phyloP scores from a whole-genome alignment of 2,113 vertebrate species.

The Phocoena phocoena region DNA sequence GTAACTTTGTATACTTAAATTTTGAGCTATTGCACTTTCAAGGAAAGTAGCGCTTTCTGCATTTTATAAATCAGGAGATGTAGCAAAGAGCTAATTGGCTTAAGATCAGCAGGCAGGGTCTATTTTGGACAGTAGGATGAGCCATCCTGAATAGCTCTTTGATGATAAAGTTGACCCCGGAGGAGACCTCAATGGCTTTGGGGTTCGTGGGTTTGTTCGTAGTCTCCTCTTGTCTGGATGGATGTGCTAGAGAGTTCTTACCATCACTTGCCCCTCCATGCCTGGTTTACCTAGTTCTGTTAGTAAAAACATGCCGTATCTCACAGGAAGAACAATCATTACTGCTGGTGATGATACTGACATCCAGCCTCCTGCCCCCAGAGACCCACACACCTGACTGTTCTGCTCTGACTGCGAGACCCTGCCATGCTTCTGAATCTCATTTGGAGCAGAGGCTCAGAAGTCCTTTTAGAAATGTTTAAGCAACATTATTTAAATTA shows the following conservation, averaged over 20 bases:
- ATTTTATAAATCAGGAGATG: neutral
- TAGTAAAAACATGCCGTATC: fast-evolving
- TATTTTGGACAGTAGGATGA: neutral
- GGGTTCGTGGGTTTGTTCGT: fast-evolving
- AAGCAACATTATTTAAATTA: constrained; percentile 56
- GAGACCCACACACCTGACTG: fast-evolving
- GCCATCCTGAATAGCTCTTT: neutral
- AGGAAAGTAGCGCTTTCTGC: neutral
- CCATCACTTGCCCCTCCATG: fast-evolving
- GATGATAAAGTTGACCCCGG: neutral
- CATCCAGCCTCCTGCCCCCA: fast-evolving
- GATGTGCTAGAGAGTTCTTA: fast-evolving
- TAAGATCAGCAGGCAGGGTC: neutral
- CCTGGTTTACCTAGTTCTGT: neutral
- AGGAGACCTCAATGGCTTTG: neutral
- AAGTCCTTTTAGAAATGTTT: constrained; percentile 50
- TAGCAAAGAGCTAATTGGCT: neutral
- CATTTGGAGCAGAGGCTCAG: neutral
- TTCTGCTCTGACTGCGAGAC: neutral
- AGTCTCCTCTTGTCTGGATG: neutral
- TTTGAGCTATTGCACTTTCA: neutral
- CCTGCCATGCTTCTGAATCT: neutral
- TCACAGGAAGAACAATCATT: neutral
- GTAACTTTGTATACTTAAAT: neutral
- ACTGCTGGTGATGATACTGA: neutral